Base-by-base conservation (phyloP, 2,113 vertebrate species). In the Sylvia atricapilla region DNA sequence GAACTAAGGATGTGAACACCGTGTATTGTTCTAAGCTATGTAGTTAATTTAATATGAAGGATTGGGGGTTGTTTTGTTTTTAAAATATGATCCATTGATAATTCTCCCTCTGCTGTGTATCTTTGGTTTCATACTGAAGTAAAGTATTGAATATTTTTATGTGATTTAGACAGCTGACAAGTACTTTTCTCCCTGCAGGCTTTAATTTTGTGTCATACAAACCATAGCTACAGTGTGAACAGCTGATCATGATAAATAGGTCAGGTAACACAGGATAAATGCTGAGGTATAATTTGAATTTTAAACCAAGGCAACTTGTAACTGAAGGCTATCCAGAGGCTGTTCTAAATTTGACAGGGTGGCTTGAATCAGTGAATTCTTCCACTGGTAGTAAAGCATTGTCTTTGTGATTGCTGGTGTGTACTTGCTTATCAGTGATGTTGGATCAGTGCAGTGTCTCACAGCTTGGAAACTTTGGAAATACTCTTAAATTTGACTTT, bases 151-250 rank as follows among this genome's bases (percentile, higher is more conserved):
- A 41, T 69, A 69, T 55, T 15, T 7, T 50, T 20, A 18, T 0
- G 37, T 55, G 23, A 68, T 58, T 72, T 80, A 87, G 73, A 47
- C 21, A 84, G 55, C 72, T 90, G 76, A 68, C 41, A 23, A 28
- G 46, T n/a, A 28, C 60, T 86, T 55, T 70, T 74, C 74, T 80
- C 9, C 41, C 55, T 75, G 25, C 37, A 87, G 84, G 43, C 77
- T 84, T 95, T 89, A 81, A 63, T 91, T 91, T 74, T 94, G 49
- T 94, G 68, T 81, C 64, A 52, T 82, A 53, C 7, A 75, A 89
- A 93, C 66, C 52, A 63, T 84, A 84, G 60, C 81, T 91, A 75
- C 69, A 59, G 56, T 93, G 64, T 4, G 28, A 89, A 43, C 43
- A 91, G 4, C 46, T 89, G 63, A 89, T n/a, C 72, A 49, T 76